A percentile compares a stretch with the other conserved stretches of the same genome.
These are phyloP conservation scores for Acanthosepion lycidas DNA, from an alignment of 2,888 invertebrate genomes.

Conservation along the genomic window DNA sequence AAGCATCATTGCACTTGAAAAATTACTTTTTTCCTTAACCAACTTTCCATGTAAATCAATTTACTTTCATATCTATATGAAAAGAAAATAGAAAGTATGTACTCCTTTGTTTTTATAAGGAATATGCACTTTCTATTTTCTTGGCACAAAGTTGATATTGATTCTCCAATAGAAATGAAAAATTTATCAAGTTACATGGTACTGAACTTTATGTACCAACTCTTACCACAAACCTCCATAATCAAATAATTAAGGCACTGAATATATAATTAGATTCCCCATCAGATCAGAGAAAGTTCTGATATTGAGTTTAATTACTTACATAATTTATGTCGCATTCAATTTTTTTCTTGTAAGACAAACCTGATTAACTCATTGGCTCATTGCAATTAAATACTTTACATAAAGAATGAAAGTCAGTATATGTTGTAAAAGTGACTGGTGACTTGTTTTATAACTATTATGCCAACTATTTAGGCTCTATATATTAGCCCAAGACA, in stretches of 20 bases:
- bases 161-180: background rate
- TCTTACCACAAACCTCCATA: background rate
- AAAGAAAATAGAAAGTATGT: too few species aligned
- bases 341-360: background rate
- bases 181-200: background rate
- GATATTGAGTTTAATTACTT: background rate
- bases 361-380: background rate
- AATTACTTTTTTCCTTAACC: too few species aligned
- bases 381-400: background rate
- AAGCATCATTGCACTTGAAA: too few species aligned
- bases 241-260: background rate
- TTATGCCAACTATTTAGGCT: background rate
- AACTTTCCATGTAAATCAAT: too few species aligned
- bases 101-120: too few species aligned
- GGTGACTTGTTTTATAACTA: background rate
- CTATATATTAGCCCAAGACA: background rate
- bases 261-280: background rate
- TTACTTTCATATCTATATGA: too few species aligned
- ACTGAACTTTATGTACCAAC: background rate
- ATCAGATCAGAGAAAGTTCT: background rate
- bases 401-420: background rate
- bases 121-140: too few species aligned
- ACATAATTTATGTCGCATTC: background rate
- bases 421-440: background rate
- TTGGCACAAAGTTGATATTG: background rate